Percentiles rank a stretch among this genome's conserved stretches.
phyloP scores from a whole-genome alignment of 2,888 invertebrate genomes.

The Laspeyria flexula region DNA sequence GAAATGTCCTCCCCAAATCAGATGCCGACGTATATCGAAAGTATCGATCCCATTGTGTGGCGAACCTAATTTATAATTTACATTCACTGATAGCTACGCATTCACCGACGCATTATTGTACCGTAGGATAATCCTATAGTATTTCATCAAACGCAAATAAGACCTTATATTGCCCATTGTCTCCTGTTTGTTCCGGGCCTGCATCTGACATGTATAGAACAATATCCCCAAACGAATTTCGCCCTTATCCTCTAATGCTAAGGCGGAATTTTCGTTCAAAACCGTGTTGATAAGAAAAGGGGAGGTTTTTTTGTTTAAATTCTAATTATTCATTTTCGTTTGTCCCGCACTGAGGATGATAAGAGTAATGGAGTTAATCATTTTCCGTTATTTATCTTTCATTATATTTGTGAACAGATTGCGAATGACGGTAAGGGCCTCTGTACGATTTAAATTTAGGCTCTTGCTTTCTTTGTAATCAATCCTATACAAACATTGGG shows the following conservation, averaged over 20 bases:
- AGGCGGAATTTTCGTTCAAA: constrained; percentile 12
- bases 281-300: constrained; percentile 33
- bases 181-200: constrained; percentile 43
- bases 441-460: neutral
- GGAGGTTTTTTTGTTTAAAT: constrained; percentile 42
- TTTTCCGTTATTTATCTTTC: constrained; percentile 38
- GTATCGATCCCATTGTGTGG: constrained; percentile 9
- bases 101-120: constrained; percentile 16
- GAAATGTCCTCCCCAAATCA: constrained; percentile 13
- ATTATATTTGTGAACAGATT: constrained; percentile 26
- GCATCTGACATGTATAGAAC: constrained; percentile 50
- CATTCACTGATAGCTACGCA: constrained; percentile 11
- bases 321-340: constrained; percentile 47
- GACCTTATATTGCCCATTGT: constrained; percentile 47
- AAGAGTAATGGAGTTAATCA: constrained; percentile 31
- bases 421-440: neutral
- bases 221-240: constrained; percentile 13
- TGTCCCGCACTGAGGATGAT: constrained; percentile 29
- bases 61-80: constrained; percentile 15
- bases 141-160: constrained; percentile 51
- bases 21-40: constrained; percentile 6
- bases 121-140: constrained; percentile 19
- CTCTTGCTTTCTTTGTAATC: too few species aligned
- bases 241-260: constrained; percentile 13
- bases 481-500: too few species aligned